Conservation (phyloP, 2,797 vertebrate species). For the Pseudochirops corinnae region DNA sequence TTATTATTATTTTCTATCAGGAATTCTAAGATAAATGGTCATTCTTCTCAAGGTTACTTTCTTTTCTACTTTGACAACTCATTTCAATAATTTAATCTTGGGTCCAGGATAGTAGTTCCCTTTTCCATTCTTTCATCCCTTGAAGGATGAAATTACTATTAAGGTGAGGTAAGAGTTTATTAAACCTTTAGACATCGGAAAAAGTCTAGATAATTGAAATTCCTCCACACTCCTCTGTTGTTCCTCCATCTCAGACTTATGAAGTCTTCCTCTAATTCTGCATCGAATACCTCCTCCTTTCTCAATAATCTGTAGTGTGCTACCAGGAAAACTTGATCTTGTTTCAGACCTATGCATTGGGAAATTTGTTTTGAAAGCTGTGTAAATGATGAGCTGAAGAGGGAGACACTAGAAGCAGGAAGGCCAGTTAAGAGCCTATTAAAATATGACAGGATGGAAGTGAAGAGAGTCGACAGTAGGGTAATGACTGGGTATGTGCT, state of each 20-base stretch:
- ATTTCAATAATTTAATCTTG: neutral
- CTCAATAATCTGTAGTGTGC: neutral
- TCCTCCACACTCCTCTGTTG: neutral
- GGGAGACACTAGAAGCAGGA: neutral
- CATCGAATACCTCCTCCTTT: neutral
- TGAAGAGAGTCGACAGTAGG: neutral
- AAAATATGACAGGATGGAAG: neutral
- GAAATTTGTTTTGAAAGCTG: neutral
- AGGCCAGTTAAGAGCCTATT: neutral
- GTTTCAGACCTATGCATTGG: neutral
- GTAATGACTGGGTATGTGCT: neutral
- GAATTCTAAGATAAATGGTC: neutral
- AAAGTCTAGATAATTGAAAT: neutral
- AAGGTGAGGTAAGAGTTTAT: neutral
- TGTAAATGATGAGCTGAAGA: neutral
- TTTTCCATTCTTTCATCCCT: neutral
- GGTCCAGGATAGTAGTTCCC: neutral
- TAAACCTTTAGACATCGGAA: neutral
- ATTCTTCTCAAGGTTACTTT: neutral
- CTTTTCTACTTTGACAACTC: neutral
- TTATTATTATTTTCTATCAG: neutral
- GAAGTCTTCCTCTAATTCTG: neutral
- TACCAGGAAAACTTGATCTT: neutral
- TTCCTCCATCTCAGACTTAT: neutral
- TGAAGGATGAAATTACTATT: neutral